A percentile compares a stretch with the other conserved stretches of the same genome.
Conservation (phyloP, 2,113 vertebrate species). For the Erpornis zantholeuca region DNA sequence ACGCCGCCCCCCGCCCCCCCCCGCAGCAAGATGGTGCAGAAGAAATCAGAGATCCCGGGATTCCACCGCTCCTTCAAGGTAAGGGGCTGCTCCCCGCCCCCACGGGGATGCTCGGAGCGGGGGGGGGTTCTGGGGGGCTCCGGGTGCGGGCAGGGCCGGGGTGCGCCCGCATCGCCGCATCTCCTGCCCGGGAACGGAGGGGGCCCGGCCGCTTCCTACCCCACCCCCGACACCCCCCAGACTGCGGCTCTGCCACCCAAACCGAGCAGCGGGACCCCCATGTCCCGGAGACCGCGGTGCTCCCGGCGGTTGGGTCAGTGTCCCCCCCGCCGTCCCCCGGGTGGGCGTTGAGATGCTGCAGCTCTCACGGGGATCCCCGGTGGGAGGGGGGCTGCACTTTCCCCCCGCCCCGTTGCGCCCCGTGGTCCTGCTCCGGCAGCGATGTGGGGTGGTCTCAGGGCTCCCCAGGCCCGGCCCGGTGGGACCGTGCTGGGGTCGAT, state of each 20-base stretch:
- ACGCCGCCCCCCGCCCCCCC: too few relatives aligned
- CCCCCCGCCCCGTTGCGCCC: not conserved
- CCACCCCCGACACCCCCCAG: too few relatives aligned
- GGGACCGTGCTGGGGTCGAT: not conserved
- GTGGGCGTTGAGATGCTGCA: not conserved
- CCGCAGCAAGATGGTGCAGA: conserved; percentile 71
- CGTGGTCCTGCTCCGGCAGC: not conserved
- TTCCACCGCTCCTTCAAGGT: conserved; percentile 94
- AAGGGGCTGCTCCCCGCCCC: not conserved
- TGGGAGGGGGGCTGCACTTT: not conserved
- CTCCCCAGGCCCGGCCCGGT: not conserved
- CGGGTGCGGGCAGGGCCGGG: not conserved
- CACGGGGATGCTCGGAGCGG: not conserved
- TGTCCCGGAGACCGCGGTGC: not conserved
- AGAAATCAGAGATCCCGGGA: conserved; percentile 87
- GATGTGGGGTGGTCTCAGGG: not conserved
- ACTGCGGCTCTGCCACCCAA: too few relatives aligned
- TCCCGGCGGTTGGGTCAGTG: not conserved
- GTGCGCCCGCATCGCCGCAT: not conserved
- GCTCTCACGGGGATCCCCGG: not conserved
- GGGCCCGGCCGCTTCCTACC: too few relatives aligned
- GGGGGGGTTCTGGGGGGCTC: not conserved
- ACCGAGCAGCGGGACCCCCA: not conserved
- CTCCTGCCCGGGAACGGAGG: not conserved
- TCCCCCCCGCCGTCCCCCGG: not conserved